Percentiles rank a stretch among this genome's conserved stretches.
phyloP scores from a whole-genome alignment of 2,113 vertebrate species.

The Scartelaos histophorus region DNA sequence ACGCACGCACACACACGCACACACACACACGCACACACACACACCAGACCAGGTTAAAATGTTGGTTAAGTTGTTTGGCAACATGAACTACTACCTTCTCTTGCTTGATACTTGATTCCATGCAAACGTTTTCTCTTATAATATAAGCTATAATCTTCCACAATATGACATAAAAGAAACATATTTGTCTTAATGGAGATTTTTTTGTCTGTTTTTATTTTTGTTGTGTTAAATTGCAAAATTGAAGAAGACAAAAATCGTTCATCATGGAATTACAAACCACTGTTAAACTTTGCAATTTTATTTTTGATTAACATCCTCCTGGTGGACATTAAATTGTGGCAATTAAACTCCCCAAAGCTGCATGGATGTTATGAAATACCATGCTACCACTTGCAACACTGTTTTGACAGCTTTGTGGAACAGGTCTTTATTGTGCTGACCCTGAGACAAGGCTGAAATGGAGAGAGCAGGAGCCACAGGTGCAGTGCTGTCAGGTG shows the following conservation, averaged over 20 bases:
- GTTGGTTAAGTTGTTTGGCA: constrained; percentile 20
- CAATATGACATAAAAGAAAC: too few relatives aligned
- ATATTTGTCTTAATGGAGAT: too few relatives aligned
- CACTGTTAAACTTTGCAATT: too few relatives aligned
- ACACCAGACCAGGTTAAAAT: constrained; percentile 17
- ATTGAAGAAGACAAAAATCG: not conserved
- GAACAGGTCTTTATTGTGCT: not conserved
- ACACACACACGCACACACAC: not conserved
- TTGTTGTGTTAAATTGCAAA: too few relatives aligned
- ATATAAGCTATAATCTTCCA: too few relatives aligned
- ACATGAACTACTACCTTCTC: not conserved
- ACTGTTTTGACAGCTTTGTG: not conserved
- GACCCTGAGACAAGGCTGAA: not conserved
- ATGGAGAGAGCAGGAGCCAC: not conserved
- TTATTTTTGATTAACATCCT: not conserved
- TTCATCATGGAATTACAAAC: too few relatives aligned
- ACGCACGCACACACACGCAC: too few relatives aligned
- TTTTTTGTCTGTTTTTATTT: too few relatives aligned
- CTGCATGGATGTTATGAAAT: not conserved
- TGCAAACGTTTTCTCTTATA: too few relatives aligned
- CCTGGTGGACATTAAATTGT: not conserved
- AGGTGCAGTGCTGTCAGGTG: constrained; percentile 1
- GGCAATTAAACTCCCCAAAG: not conserved
- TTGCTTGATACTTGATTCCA: too few relatives aligned
- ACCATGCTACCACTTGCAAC: not conserved